These are phyloP conservation scores for Malaclemys terrapin DNA, from an alignment of 2,113 vertebrate species.

Conservation along the genomic window DNA sequence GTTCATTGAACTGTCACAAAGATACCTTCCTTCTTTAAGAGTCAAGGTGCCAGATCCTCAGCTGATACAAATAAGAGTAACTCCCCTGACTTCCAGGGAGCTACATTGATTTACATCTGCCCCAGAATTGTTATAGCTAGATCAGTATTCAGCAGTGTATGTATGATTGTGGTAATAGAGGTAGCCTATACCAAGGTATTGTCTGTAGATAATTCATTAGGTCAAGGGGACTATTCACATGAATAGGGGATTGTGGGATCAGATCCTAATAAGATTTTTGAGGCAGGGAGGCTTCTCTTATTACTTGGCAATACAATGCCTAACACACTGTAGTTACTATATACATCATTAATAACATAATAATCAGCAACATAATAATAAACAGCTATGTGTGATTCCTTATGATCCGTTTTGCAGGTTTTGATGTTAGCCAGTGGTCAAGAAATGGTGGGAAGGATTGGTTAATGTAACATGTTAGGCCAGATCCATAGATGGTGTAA, in stretches of 20 bases:
- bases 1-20: not conserved
- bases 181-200: not conserved
- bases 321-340: not conserved
- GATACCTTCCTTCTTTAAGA: not conserved
- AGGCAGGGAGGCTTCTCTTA: not conserved
- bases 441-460: not conserved
- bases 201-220: not conserved
- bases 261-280: not conserved
- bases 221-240: not conserved
- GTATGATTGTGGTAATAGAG: not conserved
- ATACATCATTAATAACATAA: not conserved
- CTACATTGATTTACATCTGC: not conserved
- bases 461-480: not conserved
- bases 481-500: not conserved
- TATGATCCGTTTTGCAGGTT: not conserved
- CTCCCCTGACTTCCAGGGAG: not conserved
- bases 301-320: not conserved
- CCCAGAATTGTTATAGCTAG: not conserved
- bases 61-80: not conserved
- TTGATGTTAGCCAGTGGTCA: not conserved
- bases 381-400: not conserved
- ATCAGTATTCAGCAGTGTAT: not conserved
- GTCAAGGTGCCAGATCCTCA: not conserved
- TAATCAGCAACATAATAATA: not conserved
- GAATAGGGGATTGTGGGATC: not conserved